Evolutionary conservation across 30 jellyfish, hydroid and myxozoan genomes (phyloP).

Genomic region (Turritopsis dohrnii): DNA sequence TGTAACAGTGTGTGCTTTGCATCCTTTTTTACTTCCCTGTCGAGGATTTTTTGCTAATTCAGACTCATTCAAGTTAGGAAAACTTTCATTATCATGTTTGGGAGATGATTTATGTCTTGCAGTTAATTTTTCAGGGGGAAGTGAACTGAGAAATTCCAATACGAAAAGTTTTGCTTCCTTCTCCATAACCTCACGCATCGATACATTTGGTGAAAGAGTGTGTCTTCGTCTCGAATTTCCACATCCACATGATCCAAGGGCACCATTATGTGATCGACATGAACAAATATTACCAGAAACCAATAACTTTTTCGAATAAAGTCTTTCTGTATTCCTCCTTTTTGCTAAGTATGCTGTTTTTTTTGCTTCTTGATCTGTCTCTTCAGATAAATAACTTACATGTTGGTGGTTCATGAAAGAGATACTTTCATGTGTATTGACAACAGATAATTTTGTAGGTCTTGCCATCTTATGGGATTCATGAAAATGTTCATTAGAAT

Average conservation of each 20-base stretch:
- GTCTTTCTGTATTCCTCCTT: constrained; percentile 10
- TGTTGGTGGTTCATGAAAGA: neutral
- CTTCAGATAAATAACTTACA: neutral
- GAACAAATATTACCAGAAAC: neutral
- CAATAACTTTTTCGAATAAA: neutral
- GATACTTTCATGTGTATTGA: neutral
- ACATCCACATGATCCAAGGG: constrained; percentile 18
- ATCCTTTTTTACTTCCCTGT: constrained; percentile 6
- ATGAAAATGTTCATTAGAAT: neutral
- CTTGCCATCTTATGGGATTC: constrained; percentile 2
- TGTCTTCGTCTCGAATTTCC: neutral
- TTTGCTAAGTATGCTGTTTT: neutral
- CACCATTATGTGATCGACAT: neutral
- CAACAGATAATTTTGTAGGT: constrained; percentile 1
- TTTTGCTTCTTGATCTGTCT: neutral
- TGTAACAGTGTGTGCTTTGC: constrained; percentile 32
- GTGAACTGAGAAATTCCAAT: constrained; percentile 72
- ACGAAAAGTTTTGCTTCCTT: constrained; percentile 79
- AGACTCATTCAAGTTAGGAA: neutral
- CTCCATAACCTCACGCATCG: constrained; percentile 50
- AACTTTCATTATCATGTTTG: neutral
- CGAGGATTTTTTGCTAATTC: constrained; percentile 5
- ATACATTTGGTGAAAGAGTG: constrained; percentile 16
- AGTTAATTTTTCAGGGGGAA: constrained; percentile 50
- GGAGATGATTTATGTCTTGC: constrained; percentile 44